phyloP scores from a whole-genome alignment of 2,888 invertebrate species.

The Stegana nigrithorax region DNA sequence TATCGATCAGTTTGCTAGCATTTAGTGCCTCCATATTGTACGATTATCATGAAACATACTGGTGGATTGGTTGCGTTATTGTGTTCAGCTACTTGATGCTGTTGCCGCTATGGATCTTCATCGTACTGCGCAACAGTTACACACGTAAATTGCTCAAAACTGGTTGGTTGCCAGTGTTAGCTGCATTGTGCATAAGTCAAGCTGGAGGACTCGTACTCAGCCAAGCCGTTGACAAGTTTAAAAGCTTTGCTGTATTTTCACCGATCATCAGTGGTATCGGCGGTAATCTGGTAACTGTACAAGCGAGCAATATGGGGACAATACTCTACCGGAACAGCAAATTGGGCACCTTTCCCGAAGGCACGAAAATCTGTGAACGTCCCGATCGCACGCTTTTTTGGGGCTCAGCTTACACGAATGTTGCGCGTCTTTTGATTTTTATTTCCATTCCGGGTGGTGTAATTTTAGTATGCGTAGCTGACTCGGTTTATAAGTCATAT shows the following conservation, averaged over 20 bases:
- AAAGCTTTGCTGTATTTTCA: slow-evolving; percentile 30
- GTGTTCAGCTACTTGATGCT: slow-evolving; percentile 21
- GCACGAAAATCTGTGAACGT: slow-evolving; percentile 19
- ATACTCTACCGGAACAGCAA: slow-evolving; percentile 20
- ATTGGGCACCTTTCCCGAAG: slow-evolving; percentile 30
- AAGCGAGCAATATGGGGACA: slow-evolving; percentile 32
- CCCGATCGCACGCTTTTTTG: slow-evolving; percentile 18
- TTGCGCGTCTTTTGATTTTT: slow-evolving; percentile 29
- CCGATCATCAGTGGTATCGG: slow-evolving; percentile 29
- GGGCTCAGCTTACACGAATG: slow-evolving; percentile 34
- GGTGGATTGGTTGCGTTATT: slow-evolving; percentile 22
- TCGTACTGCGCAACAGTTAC: slow-evolving; percentile 28
- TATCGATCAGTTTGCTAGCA: slow-evolving; percentile 35
- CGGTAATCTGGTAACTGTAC: slow-evolving; percentile 28
- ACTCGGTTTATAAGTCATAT: slow-evolving; percentile 21
- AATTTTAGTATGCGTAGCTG: slow-evolving; percentile 23
- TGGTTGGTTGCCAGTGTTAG: slow-evolving; percentile 36
- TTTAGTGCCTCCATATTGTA: slow-evolving; percentile 30
- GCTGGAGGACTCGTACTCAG: slow-evolving; percentile 31
- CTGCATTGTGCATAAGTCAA: slow-evolving; percentile 30
- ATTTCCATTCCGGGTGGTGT: slow-evolving; percentile 32
- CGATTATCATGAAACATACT: neutral
- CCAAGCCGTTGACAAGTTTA: slow-evolving; percentile 17
- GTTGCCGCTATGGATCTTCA: slow-evolving; percentile 29
- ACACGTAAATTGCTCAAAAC: slow-evolving; percentile 20